Evolutionary conservation across 2,797 vertebrate species (phyloP).

Genomic region (Enteromius radiatus): DNA sequence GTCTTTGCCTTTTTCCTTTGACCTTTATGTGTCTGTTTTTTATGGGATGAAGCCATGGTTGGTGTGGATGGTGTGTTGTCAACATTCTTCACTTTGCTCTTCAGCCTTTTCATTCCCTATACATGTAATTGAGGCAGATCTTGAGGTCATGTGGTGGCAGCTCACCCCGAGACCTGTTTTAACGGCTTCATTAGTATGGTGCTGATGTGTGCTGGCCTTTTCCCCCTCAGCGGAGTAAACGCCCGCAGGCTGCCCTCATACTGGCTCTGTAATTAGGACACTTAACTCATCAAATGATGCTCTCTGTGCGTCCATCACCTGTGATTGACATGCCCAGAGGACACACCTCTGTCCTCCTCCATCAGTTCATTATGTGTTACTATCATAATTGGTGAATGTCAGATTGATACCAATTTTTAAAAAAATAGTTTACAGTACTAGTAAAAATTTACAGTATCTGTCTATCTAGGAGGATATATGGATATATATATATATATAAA

Average conservation of each 20-base stretch:
- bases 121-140: slow-evolving; percentile 1
- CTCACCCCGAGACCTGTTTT: slow-evolving; percentile 2
- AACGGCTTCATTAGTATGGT: slow-evolving; percentile 18
- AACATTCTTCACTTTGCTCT: slow-evolving; percentile 1
- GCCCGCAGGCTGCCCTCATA: slow-evolving; percentile 8
- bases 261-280: slow-evolving; percentile 22
- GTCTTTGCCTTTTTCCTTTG: slow-evolving; percentile 19
- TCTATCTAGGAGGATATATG: too few species aligned
- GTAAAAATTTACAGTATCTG: not conserved
- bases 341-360: not conserved
- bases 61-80: slow-evolving; percentile 15
- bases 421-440: not conserved
- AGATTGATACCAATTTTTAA: too few species aligned
- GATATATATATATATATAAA: too few species aligned
- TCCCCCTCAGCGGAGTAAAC: not conserved
- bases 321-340: not conserved
- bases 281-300: slow-evolving; percentile 30
- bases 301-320: not conserved
- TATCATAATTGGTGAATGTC: not conserved
- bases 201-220: slow-evolving; percentile 28
- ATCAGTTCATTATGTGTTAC: not conserved
- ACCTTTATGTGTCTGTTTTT: slow-evolving; percentile 19
- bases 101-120: not conserved
- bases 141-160: not conserved
- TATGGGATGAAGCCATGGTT: slow-evolving; percentile 4